Evolutionary conservation across 2,113 vertebrate genomes (phyloP).

Genomic region (Platysternon megacephalum): DNA sequence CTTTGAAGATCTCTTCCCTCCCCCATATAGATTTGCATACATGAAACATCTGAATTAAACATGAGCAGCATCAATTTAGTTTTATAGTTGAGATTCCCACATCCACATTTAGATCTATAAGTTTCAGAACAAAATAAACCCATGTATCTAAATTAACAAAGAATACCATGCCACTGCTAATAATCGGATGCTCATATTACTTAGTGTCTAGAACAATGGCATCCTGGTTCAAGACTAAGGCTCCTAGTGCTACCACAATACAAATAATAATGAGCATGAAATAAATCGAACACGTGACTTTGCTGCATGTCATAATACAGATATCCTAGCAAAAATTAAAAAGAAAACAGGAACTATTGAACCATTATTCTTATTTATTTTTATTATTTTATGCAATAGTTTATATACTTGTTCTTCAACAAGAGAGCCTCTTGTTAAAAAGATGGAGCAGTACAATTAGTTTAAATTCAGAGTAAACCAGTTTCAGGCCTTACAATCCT

Average conservation of each 20-base stretch:
- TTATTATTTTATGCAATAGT: accelerated
- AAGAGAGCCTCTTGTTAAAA: accelerated
- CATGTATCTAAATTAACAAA: background rate
- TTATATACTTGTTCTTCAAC: background rate
- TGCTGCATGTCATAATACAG: accelerated
- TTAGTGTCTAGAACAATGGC: background rate
- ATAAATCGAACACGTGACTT: background rate
- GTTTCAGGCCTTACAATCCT: accelerated
- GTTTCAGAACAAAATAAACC: background rate
- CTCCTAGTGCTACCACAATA: background rate
- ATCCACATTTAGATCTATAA: background rate
- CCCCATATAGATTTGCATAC: background rate
- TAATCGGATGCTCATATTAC: background rate
- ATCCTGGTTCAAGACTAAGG: background rate
- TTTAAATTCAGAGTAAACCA: background rate
- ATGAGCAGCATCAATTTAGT: background rate
- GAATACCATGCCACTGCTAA: background rate
- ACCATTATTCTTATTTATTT: background rate
- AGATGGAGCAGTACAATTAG: accelerated
- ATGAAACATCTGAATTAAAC: background rate
- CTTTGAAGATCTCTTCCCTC: background rate
- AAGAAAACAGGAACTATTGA: background rate
- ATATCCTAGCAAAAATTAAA: background rate
- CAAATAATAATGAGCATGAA: background rate
- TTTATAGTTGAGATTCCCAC: background rate